phyloP scores from a whole-genome alignment of 2,888 invertebrate species.

The Fragum sueziense region DNA sequence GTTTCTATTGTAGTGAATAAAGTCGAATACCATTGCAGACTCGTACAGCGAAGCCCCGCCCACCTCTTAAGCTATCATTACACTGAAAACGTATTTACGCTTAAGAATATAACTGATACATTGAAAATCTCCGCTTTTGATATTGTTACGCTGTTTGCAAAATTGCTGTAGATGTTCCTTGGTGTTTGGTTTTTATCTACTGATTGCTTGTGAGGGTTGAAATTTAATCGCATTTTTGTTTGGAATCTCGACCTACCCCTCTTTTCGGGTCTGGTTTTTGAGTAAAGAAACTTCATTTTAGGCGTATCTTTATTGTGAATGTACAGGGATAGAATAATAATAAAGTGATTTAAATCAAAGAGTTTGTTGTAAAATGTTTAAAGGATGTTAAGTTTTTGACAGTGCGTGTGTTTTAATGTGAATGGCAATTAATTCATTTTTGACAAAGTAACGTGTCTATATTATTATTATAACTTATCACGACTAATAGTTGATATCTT shows the following conservation, averaged over 20 bases:
- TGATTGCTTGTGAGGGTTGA: conserved; percentile 2
- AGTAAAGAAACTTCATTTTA: neutral
- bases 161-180: conserved; percentile 13
- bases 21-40: conserved; percentile 49
- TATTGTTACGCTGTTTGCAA: conserved; percentile 39
- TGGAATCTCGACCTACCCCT: conserved; percentile 12
- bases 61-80: conserved; percentile 3
- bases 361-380: neutral
- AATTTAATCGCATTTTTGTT: conserved; percentile 16
- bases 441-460: no score
- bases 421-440: no score
- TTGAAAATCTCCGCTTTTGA: conserved; percentile 46
- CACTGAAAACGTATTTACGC: conserved; percentile 43
- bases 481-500: no score
- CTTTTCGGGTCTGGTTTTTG: conserved; percentile 3
- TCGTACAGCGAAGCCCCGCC: conserved; percentile 32
- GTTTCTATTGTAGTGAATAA: conserved; percentile 44
- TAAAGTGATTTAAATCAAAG: neutral
- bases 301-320: neutral
- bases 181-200: conserved; percentile 7
- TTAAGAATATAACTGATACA: conserved; percentile 48
- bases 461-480: no score
- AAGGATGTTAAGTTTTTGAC: neutral
- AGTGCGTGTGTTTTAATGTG: conserved; percentile 9
- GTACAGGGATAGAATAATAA: neutral